Evolutionary conservation across 2,888 invertebrate species (phyloP).

Genomic region (Micropterix aruncella): DNA sequence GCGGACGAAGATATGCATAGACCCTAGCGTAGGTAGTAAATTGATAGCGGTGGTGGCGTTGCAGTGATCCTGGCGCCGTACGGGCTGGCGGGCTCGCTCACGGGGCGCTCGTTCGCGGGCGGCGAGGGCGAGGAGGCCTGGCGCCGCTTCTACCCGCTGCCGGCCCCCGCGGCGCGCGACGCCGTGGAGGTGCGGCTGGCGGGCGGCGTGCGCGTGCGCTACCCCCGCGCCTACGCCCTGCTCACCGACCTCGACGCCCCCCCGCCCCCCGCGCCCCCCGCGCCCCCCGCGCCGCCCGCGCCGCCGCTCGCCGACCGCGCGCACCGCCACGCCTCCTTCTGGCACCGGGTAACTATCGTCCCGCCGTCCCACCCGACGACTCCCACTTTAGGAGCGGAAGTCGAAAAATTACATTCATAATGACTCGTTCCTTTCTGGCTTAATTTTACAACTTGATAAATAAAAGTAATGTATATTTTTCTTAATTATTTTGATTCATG

Average conservation of each 20-base stretch:
- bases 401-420: too few relatives aligned
- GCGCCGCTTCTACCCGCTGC: slow-evolving; percentile 87
- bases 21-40: too few relatives aligned
- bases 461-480: too few relatives aligned
- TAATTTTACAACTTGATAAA: too few relatives aligned
- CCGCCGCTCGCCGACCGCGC: slow-evolving; percentile 14
- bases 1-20: too few relatives aligned
- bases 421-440: too few relatives aligned
- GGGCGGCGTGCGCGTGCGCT: slow-evolving; percentile 88
- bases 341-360: slow-evolving; percentile 4
- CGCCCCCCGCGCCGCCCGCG: slow-evolving; percentile 13
- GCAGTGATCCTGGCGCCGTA: slow-evolving; percentile 91
- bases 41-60: too few relatives aligned
- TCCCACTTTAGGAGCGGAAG: too few relatives aligned
- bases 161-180: slow-evolving; percentile 35
- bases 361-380: too few relatives aligned
- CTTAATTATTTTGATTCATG: too few relatives aligned
- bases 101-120: slow-evolving; percentile 65
- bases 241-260: slow-evolving; percentile 73
- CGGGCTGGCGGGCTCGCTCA: slow-evolving; percentile 83
- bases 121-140: slow-evolving; percentile 73
- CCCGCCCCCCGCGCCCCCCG: slow-evolving; percentile 17
- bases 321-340: slow-evolving; percentile 10
- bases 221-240: slow-evolving; percentile 89
- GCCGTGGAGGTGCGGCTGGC: slow-evolving; percentile 45